Evolutionary conservation across 2,888 invertebrate genomes (phyloP).

Genomic region (Eubasilissa splendida): DNA sequence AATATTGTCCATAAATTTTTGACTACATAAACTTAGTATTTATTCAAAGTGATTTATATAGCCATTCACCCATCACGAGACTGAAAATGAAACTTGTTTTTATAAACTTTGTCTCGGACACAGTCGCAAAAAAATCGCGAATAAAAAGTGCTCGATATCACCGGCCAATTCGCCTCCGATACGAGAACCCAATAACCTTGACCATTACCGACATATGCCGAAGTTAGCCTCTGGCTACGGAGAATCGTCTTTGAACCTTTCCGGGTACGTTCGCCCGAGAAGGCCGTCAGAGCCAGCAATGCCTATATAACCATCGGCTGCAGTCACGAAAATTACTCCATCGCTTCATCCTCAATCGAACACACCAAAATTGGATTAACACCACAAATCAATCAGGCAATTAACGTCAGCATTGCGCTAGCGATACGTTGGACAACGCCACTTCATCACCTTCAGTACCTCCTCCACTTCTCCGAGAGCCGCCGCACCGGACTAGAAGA

Average conservation of each 20-base stretch:
- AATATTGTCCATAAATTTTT: background rate
- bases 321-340: slow-evolving; percentile 52
- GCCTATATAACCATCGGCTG: slow-evolving; percentile 55
- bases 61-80: slow-evolving; percentile 13
- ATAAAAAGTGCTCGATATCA: slow-evolving; percentile 31
- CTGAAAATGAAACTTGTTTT: slow-evolving; percentile 6
- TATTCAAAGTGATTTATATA: no score
- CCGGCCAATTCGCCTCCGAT: slow-evolving; percentile 6
- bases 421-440: slow-evolving; percentile 12
- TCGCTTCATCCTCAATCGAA: slow-evolving; percentile 43
- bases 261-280: slow-evolving; percentile 55
- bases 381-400: background rate
- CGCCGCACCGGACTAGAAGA: slow-evolving; percentile 37
- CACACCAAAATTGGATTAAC: slow-evolving; percentile 36
- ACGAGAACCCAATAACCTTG: slow-evolving; percentile 46
- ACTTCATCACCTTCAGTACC: slow-evolving; percentile 25
- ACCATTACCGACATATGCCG: slow-evolving; percentile 47
- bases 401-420: slow-evolving; percentile 14
- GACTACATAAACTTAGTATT: background rate
- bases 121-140: background rate
- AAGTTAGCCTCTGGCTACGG: slow-evolving; percentile 28
- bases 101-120: background rate
- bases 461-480: slow-evolving; percentile 34
- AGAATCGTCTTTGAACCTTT: slow-evolving; percentile 49
- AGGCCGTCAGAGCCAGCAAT: slow-evolving; percentile 48